Conservation (phyloP, 2,888 invertebrate genomes). For the Plebejus argus region DNA sequence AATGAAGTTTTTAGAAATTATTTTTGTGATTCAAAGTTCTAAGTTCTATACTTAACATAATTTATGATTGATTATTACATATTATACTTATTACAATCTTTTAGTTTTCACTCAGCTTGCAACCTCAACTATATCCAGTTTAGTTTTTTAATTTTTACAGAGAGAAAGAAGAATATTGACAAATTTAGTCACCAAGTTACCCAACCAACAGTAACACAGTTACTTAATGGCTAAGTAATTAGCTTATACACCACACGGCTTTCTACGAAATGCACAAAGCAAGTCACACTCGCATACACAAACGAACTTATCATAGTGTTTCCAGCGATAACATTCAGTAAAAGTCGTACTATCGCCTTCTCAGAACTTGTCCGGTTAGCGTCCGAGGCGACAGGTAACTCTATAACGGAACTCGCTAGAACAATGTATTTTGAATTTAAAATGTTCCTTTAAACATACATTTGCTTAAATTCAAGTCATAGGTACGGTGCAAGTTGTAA, state of each 20-base stretch:
- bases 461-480: conserved; percentile 52
- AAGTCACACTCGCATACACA: conserved; percentile 61
- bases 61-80: no score
- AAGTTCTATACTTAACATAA: no score
- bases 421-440: conserved; percentile 48
- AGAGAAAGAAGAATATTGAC: not conserved
- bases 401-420: conserved; percentile 70
- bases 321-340: conserved; percentile 76
- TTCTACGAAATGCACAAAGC: conserved; percentile 62
- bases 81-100: no score
- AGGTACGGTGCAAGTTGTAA: not conserved
- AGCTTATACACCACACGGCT: conserved; percentile 52
- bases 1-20: no score
- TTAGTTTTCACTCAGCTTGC: no score
- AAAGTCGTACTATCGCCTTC: conserved; percentile 74
- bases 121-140: no score
- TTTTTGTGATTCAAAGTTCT: no score
- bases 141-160: not conserved
- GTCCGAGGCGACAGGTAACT: conserved; percentile 71
- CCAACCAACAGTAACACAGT: conserved; percentile 31
- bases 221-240: conserved; percentile 49
- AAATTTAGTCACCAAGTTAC: not conserved
- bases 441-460: conserved; percentile 38
- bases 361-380: conserved; percentile 60
- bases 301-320: conserved; percentile 71